Percentiles rank a stretch among this genome's conserved stretches.
Evolutionary conservation across 2,888 invertebrate species (phyloP).

Genomic region (Scaeva pyrastri): DNA sequence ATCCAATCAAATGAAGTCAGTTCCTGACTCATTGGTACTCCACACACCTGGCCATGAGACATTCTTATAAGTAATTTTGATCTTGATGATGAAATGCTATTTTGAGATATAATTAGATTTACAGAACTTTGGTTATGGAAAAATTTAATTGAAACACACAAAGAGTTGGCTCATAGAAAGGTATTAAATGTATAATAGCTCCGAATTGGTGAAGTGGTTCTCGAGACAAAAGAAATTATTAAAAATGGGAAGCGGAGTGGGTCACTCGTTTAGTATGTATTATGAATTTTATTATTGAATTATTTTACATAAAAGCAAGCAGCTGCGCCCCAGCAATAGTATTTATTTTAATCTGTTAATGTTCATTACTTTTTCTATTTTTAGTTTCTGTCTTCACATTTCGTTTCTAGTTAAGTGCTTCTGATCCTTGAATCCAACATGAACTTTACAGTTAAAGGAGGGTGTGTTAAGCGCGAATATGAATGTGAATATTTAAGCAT

Average conservation of each 20-base stretch:
- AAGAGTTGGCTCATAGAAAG: too few relatives aligned
- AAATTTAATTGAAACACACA: too few relatives aligned
- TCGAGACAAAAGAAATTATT: too few relatives aligned
- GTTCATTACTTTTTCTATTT: constrained; percentile 4
- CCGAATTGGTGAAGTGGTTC: too few relatives aligned
- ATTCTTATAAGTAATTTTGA: constrained; percentile 29
- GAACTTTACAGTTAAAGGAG: constrained; percentile 36
- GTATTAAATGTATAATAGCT: too few relatives aligned
- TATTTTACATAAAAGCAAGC: background rate
- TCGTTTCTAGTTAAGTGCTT: constrained; percentile 36
- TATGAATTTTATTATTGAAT: too few relatives aligned
- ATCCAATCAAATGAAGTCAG: constrained; percentile 36
- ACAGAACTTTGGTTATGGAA: background rate
- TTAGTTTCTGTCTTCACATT: background rate
- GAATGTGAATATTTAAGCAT: background rate
- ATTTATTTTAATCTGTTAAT: background rate
- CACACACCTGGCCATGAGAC: constrained; percentile 35
- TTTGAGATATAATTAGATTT: background rate
- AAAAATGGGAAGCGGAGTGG: too few relatives aligned
- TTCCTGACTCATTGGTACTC: constrained; percentile 51
- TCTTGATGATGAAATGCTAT: constrained; percentile 2
- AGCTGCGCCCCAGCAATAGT: background rate
- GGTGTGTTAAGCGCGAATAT: constrained; percentile 1
- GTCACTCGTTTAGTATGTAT: too few relatives aligned
- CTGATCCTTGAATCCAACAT: constrained; percentile 55